Evolutionary conservation across 2,797 vertebrate genomes (phyloP), one percentile per base, ranked within the genome.

Genomic region (Orestias chungarensis): DNA sequence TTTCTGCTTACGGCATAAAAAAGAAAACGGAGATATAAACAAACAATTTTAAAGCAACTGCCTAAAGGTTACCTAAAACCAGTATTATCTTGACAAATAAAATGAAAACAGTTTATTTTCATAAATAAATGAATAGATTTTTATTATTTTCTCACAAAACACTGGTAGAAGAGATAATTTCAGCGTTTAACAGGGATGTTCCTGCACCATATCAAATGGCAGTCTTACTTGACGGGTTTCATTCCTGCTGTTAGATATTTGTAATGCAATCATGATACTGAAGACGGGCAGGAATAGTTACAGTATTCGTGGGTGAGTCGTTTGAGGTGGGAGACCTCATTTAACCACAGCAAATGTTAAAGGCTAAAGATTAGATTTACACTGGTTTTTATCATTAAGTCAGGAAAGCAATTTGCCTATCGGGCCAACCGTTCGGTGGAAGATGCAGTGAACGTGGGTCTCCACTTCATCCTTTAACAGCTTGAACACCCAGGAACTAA

Each of bases 201-300:
- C 42, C 55, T 52, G 69, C 29, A 27, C 68, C 44, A 9, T 70
- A 74, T 91, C 75, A 7, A 52, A 70, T 89, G 81, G 72, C 88
- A 81, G 66, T 78, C 64, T 75, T 35, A 27, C 78, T 83, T 83
- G 71, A 87, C 79, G 61, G 68, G 69, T 80, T 82, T 81, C 81
- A 70, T 86, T 68, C 64, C 79, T 66, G 64, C 86, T 85, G 84
- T 71, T 78, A 89, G 80, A 88, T 89, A 79, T 91, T 85, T 91
- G 90, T 89, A 91, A 91, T 87, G 50, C 78, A 89, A 91, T 38
- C 81, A 76, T 83, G 91, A 90, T 88, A 89, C 87, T 64, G 72
- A 88, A 92, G 88, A 76, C 80, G 89, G 87, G 87, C 89, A 90
- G 79, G 78, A 89, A 92, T 91, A 90, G 87, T 88, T 84, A 25